phyloP scores from a whole-genome alignment of 2,888 invertebrate genomes.

The Zaprionus obscuricornis region DNA sequence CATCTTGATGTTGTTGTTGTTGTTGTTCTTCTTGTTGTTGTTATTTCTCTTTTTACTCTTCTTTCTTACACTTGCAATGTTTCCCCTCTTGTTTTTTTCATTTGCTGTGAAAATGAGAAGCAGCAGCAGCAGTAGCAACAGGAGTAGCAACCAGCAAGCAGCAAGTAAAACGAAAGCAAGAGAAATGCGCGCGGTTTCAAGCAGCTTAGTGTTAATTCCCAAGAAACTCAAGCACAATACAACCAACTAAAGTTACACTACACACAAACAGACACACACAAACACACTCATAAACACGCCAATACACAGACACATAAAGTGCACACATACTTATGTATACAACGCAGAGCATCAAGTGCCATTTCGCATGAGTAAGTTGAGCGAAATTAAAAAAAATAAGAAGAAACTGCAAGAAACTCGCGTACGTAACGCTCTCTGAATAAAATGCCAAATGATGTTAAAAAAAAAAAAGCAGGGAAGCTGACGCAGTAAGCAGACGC shows the following conservation, averaged over 20 bases:
- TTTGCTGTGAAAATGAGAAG: constrained; percentile 43
- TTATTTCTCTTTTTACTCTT: background rate
- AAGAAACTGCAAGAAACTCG: constrained; percentile 46
- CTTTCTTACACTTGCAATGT: constrained; percentile 6
- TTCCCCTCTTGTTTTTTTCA: constrained; percentile 29
- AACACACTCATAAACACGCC: constrained; percentile 3
- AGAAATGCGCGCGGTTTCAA: constrained; percentile 31
- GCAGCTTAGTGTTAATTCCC: constrained; percentile 73
- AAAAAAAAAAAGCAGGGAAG: constrained; percentile 11
- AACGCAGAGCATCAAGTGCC: constrained; percentile 61
- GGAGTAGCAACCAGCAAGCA: background rate
- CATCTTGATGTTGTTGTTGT: constrained; percentile 1
- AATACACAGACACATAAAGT: constrained; percentile 8
- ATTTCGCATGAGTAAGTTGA: constrained; percentile 71
- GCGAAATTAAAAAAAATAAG: constrained; percentile 66
- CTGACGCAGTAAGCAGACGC: constrained; percentile 15
- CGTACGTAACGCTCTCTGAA: constrained; percentile 19
- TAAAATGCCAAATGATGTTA: constrained; percentile 44
- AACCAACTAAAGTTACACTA: constrained; percentile 21
- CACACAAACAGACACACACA: constrained; percentile 16
- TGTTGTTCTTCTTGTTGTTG: background rate
- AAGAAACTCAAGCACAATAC: constrained; percentile 45
- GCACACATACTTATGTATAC: constrained; percentile 10
- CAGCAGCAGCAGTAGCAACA: constrained; percentile 7
- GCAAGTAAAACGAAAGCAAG: background rate